Conservation (phyloP, 2,113 vertebrate genomes). For the Sprattus sprattus region DNA sequence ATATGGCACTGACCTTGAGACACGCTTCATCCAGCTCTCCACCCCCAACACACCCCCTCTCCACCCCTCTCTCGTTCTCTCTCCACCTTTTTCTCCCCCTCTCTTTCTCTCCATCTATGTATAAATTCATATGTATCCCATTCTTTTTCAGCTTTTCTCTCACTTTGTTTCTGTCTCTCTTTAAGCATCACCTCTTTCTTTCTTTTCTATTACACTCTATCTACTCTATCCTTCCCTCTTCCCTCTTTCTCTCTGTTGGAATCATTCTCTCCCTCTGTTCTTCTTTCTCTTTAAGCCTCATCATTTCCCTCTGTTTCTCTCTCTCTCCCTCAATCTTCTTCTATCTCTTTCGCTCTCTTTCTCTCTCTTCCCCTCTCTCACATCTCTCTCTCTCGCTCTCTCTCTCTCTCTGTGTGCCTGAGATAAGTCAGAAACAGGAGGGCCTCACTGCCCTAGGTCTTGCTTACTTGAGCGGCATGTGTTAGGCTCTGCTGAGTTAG, state of each 20-base stretch:
- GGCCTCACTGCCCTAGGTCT: constrained; percentile 29
- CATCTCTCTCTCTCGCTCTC: background rate
- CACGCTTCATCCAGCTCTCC: constrained; percentile 33
- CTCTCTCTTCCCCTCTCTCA: background rate
- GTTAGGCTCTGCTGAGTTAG: constrained; percentile 38
- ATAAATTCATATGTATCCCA: background rate
- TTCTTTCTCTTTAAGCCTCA: background rate
- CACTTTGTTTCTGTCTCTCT: background rate
- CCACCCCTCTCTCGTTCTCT: background rate
- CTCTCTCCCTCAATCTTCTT: background rate
- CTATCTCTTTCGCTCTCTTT: background rate
- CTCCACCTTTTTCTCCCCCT: background rate
- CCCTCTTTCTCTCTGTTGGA: background rate
- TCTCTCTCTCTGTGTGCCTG: background rate
- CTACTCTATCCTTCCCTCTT: background rate
- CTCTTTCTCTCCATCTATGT: background rate
- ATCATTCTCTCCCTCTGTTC: background rate
- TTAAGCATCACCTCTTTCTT: background rate
- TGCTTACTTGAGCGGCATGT: constrained; percentile 23
- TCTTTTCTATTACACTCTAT: background rate
- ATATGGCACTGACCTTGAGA: constrained; percentile 69
- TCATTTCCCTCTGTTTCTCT: background rate
- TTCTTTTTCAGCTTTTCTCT: background rate
- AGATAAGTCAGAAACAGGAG: background rate
- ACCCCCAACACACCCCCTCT: constrained; percentile 19